A percentile compares a stretch with the other conserved stretches of the same genome.
Conservation (phyloP, 2,113 vertebrate species). For the Tamias sibiricus region DNA sequence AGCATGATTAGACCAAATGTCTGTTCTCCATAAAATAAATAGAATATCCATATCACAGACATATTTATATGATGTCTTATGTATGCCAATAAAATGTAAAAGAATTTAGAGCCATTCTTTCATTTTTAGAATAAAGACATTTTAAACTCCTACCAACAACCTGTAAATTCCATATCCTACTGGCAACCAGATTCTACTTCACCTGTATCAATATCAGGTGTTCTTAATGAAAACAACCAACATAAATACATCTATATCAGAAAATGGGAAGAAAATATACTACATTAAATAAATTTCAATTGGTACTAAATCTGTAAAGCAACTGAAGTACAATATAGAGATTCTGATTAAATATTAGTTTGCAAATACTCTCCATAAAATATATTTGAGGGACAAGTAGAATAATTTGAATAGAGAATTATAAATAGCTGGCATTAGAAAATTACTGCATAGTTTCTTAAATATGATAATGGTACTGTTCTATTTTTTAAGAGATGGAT, state of each 20-base stretch:
- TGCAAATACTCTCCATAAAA: conserved; percentile 39
- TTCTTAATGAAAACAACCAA: conserved; percentile 24
- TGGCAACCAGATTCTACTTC: neutral
- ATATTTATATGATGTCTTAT: conserved; percentile 8
- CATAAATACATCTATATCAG: neutral
- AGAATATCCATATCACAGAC: neutral
- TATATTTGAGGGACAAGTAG: neutral
- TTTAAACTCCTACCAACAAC: conserved; percentile 42
- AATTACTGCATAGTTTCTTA: conserved; percentile 33
- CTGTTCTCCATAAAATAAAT: conserved; percentile 55
- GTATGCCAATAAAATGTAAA: neutral
- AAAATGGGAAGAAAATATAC: neutral
- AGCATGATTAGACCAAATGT: conserved; percentile 9
- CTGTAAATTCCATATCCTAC: conserved; percentile 19
- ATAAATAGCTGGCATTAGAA: conserved; percentile 27
- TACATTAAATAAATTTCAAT: neutral
- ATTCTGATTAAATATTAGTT: conserved; percentile 21
- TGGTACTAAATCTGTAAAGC: conserved; percentile 45
- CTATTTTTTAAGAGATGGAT: conserved; percentile 4
- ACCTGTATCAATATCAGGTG: neutral
- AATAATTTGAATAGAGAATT: conserved; percentile 7
- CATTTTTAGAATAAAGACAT: neutral
- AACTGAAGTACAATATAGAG: conserved; percentile 22
- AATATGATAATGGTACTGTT: neutral
- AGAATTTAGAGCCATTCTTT: conserved; percentile 47